Base-by-base conservation (phyloP, 1,140 invertebrate genomes). In the Pissodes strobi region DNA sequence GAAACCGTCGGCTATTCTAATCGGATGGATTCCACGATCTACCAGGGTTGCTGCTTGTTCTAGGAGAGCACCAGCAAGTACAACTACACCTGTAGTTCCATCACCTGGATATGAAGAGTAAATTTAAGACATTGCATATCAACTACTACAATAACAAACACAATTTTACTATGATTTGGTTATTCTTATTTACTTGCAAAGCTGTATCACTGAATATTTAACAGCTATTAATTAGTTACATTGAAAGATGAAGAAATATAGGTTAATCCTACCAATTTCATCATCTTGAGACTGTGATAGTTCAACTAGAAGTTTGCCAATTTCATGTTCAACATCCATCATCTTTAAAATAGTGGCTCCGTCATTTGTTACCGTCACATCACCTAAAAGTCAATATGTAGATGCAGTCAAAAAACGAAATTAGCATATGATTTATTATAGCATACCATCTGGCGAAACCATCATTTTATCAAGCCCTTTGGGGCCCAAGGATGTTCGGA, bases 261-360 rank as follows among this genome's bases (percentile, higher is more conserved):
- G n/a, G n/a, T n/a, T n/a, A n/a, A n/a, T 25, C 10, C 13, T 59
- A 70, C 67, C 97, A 76, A 99, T 99, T 84, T 99, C 98, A 83
- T 99, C 95, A 81, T 99, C 98, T 79, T 99, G 97, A 59, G 96
- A 98, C 79, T 99, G 95, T 10, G 95, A 96, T 39, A 99, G 80
- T 76, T 99, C 94, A 12, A 99, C 97, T 87, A 99, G 92, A 2
- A 99, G 80, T 76, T 99, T 99, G 21, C 95, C 97, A 74, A 99
- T 95, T 84, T 99, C 91, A 80, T 99, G 96, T 15, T 99, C 95
- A 10, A 99, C 94, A 82, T 99, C 97, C 98, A 99, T 99, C 77
- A 94, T 86, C 78, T 98, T 95, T 55, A 99, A 83, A 71, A 99
- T 99, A 0, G 98, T 99, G n/a, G 97, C 97, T 18, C 97, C 98